Conservation (phyloP, 2,888 invertebrate species). For the Microctonus brassicae region DNA sequence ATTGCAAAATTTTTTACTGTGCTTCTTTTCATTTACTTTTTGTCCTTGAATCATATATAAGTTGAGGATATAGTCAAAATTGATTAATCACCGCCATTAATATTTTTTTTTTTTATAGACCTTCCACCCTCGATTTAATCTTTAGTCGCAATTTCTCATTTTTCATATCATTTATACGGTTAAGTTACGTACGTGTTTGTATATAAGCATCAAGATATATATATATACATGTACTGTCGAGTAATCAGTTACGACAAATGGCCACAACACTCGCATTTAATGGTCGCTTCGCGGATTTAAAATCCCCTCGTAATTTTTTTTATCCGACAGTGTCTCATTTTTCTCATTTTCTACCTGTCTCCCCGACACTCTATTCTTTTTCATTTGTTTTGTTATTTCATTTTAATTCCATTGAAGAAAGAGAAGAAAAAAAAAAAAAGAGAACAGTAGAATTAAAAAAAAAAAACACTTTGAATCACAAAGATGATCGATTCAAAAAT, state of each 20-base stretch:
- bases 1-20: no score
- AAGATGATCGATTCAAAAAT: constrained; percentile 10
- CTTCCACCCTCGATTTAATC: not conserved
- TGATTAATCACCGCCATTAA: constrained; percentile 43
- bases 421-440: not conserved
- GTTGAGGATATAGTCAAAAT: constrained; percentile 42
- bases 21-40: constrained; percentile 16
- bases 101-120: not conserved
- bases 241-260: not conserved
- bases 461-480: not conserved
- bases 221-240: not conserved
- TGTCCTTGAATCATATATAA: constrained; percentile 31
- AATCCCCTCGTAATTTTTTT: not conserved
- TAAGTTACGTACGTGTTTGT: not conserved
- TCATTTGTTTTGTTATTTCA: not conserved
- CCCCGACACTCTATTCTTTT: not conserved
- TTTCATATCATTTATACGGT: not conserved
- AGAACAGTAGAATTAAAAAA: no score
- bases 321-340: not conserved
- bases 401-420: not conserved
- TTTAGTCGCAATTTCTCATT: constrained; percentile 1
- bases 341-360: not conserved
- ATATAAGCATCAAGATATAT: not conserved
- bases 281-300: not conserved
- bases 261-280: not conserved